Evolutionary conservation across 2,797 vertebrate genomes (phyloP), one percentile per base, ranked within the genome.

Genomic region (Sebastes trivittatus): DNA sequence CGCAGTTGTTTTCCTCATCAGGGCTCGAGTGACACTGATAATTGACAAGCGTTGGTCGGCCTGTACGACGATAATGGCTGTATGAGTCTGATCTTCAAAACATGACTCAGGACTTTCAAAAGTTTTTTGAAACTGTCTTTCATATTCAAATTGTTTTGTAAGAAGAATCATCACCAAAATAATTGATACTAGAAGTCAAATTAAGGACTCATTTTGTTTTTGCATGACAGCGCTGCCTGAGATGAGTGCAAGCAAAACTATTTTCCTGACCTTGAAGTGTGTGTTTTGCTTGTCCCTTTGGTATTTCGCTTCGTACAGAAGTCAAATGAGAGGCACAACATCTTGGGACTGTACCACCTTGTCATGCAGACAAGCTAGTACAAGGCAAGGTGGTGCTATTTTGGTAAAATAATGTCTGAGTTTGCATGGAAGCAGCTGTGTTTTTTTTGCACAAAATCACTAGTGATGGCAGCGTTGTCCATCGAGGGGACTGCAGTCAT

Each of bases 1-100:
- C 77, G 52, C 80, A 59, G 82, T 86, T 90, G 78, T 92, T 92
- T 88, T 87, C 81, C 80, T 82, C 79, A 54, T 86, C 89, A 75
- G 72, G 76, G 84, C 66, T 74, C 36, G 61, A 85, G 85, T 84
- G 85, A 91, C 75, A 65, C 73, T 72, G 75, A 81, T 93, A 91
- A 93, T 92, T 90, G 87, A 93, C 90, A 92, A 85, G 77, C 54
- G 4, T 66, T 66, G 74, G 56, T 73, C 75, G 74, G 69, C 60
- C 66, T 65, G 75, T 80, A 80, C 78, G 77, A 46, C 22, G 59
- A 74, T 79, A 76, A 88, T 61, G 63, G n/a, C 56, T 61, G 14
- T 22, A 36, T 52, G 38, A 82, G 56, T 73, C 61, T 81, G 34
- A 79, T 88, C 75, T 75, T 76, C 66, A 78, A 77, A 72, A 80